A percentile compares a stretch with the other conserved stretches of the same genome.
These are phyloP conservation scores for Hymenopus coronatus DNA, from an alignment of 2,888 invertebrate genomes.

Conservation along the genomic window DNA sequence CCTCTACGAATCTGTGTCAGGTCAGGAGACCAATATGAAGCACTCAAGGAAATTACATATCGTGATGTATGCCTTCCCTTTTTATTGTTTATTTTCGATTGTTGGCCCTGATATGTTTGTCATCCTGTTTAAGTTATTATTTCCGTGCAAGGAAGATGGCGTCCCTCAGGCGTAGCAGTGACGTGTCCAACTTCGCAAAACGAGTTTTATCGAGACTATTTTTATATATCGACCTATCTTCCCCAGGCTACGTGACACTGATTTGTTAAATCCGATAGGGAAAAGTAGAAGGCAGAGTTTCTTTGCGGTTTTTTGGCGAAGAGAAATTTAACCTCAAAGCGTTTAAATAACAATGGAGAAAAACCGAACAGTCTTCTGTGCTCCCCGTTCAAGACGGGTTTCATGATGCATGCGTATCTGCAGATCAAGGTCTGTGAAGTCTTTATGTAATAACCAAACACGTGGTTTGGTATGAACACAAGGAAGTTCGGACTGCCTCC, in stretches of 20 bases:
- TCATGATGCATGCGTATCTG: background rate
- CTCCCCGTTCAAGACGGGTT: background rate
- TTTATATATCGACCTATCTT: background rate
- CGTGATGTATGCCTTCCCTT: background rate
- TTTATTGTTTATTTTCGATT: background rate
- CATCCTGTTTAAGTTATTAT: background rate
- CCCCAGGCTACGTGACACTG: background rate
- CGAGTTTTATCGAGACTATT: background rate
- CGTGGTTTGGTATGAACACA: background rate
- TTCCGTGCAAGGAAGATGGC: background rate
- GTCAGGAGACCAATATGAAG: background rate
- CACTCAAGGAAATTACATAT: background rate
- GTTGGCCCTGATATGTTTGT: background rate
- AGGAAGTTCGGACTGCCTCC: no score
- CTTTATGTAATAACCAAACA: background rate
- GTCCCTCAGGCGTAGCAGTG: background rate
- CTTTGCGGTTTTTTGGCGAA: background rate
- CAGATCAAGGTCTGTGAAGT: background rate
- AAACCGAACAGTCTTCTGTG: background rate
- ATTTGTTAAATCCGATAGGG: background rate
- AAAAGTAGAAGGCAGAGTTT: background rate
- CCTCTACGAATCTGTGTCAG: background rate
- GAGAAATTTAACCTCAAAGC: background rate
- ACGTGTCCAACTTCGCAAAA: background rate
- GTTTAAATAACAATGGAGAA: background rate